Percentiles rank a stretch among this genome's conserved stretches.
Conservation (phyloP, 2,113 vertebrate genomes). For the Oreochromis aureus region DNA sequence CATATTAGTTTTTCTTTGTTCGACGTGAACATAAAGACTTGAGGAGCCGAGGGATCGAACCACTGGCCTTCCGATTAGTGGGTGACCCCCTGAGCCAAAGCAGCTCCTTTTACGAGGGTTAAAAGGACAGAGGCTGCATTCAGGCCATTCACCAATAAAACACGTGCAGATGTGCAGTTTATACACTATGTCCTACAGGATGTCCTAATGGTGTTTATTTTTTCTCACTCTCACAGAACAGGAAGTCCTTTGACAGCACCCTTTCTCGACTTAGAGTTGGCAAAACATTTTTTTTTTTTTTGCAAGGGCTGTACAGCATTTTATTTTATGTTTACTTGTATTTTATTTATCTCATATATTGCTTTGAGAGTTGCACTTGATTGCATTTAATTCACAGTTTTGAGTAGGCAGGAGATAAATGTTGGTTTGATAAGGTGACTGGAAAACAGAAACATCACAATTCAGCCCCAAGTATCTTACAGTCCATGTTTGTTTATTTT, state of each 20-base stretch:
- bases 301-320: background rate
- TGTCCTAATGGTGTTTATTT: background rate
- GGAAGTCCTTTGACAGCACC: slow-evolving; percentile 2
- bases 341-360: background rate
- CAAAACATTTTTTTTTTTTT: background rate
- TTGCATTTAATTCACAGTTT: background rate
- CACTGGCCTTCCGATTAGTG: background rate
- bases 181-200: slow-evolving; percentile 7
- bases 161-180: background rate
- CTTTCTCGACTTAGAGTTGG: background rate
- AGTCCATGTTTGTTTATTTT: background rate
- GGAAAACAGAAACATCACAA: background rate
- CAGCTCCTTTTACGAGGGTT: background rate
- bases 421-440: background rate
- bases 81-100: background rate
- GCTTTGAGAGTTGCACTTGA: background rate
- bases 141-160: background rate
- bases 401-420: background rate
- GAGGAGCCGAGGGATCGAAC: background rate
- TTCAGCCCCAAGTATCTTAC: background rate
- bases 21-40: background rate
- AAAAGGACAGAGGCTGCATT: background rate
- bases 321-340: background rate
- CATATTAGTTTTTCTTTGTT: background rate
- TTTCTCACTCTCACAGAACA: slow-evolving; percentile 9